A percentile compares a stretch with the other conserved stretches of the same genome.
These are phyloP conservation scores for Sialis lutaria DNA, from an alignment of 2,888 invertebrate species.

Conservation along the genomic window DNA sequence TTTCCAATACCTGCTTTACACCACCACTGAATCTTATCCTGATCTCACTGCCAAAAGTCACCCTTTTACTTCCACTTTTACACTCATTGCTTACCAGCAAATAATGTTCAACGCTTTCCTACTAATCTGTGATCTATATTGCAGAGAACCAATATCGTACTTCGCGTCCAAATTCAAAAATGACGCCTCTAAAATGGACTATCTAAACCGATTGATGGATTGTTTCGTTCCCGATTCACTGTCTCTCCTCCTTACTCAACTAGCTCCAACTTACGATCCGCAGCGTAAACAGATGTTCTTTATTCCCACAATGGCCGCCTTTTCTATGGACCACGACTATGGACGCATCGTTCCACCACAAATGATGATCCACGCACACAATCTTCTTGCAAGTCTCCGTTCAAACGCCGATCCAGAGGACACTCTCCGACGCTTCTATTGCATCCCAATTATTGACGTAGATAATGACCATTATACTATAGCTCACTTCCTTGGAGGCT, in stretches of 20 bases:
- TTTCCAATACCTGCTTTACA: conserved; percentile 5
- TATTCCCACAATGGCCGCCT: not conserved
- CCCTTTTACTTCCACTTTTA: not conserved
- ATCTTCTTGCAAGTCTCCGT: not conserved
- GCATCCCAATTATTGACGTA: too few relatives aligned
- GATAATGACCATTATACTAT: too few relatives aligned
- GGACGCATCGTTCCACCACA: not conserved
- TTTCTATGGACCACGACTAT: not conserved
- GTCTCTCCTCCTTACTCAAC: not conserved
- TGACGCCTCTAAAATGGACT: not conserved
- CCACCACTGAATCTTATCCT: conserved; percentile 2
- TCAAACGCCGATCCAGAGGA: not conserved
- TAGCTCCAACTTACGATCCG: not conserved
- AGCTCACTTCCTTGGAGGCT: too few relatives aligned
- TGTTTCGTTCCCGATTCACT: not conserved
- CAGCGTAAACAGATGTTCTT: not conserved
- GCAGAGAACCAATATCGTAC: too few relatives aligned
- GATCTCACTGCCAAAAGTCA: conserved; percentile 6
- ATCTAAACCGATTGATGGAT: not conserved
- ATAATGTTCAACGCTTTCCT: too few relatives aligned
- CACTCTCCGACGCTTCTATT: too few relatives aligned
- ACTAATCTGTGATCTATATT: too few relatives aligned
- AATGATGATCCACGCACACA: not conserved
- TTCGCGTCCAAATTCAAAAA: too few relatives aligned
- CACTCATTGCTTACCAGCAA: too few relatives aligned